Evolutionary conservation across 2,797 vertebrate genomes (phyloP), one percentile per base, ranked within the genome.

Genomic region (Acropternis orthonyx): DNA sequence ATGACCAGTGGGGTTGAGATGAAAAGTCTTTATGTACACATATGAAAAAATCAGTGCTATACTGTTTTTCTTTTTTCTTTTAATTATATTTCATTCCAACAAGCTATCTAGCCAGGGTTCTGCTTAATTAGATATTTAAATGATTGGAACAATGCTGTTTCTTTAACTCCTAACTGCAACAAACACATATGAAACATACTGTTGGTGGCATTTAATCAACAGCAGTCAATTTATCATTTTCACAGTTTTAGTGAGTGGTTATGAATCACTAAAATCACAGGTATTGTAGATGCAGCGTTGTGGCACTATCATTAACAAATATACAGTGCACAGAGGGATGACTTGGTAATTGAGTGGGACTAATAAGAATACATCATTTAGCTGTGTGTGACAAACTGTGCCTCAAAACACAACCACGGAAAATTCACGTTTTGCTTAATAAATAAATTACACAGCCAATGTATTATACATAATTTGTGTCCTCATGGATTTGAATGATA

Each of bases 351-450:
- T 98, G 98, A 98, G 98, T 98, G 97, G 98, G 98, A 98, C 98
- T 98, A 98, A 98, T 98, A 98, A 98, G 98, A 98, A 98, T 98
- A 98, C 98, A 98, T 98, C 98, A 98, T 98, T 98, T 98, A 98
- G 98, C 98, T 79, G 95, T 89, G 91, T 97, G 97, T 98, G 98
- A 98, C 98, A 98, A 98, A 98, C 97, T 97, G 98, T 86, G 97
- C 98, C 98, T 98, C 98, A 98, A 98, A 98, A 98, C 98, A 98
- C 98, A 95, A 98, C 98, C 98, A 98, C 97, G 98, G 98, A 98
- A 98, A 98, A 98, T 98, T 98, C 98, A 98, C 98, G 97, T 98
- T 99, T 99, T 99, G 98, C 98, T 98, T 98, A 98, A 99, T 99
- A 99, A 99, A 99, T 99, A 99, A 99, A 99, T 99, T 98, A 99